Percentiles rank a stretch among this genome's conserved stretches.
These are phyloP conservation scores for Phalacrocorax carbo DNA, from an alignment of 2,113 vertebrate species.

Conservation along the genomic window DNA sequence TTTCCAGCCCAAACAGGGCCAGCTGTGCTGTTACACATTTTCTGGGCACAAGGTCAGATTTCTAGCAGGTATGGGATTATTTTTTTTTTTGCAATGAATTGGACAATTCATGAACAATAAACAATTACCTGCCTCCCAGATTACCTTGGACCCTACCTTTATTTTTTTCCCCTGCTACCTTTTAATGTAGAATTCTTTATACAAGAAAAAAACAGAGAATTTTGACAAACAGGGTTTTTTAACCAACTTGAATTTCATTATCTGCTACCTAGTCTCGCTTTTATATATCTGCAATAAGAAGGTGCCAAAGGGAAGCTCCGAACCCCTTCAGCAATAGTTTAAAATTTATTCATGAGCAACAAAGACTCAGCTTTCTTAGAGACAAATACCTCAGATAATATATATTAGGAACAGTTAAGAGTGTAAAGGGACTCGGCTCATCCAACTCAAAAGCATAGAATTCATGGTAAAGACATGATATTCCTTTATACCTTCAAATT, in stretches of 20 bases:
- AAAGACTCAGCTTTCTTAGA: not conserved
- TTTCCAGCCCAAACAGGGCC: conserved; percentile 36
- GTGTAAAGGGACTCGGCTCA: not conserved
- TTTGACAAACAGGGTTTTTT: not conserved
- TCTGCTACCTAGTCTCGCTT: not conserved
- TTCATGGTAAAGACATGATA: not conserved
- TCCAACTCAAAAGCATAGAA: not conserved
- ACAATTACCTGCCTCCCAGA: not conserved
- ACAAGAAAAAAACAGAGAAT: not conserved
- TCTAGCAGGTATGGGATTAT: not conserved
- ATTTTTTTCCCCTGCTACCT: not conserved
- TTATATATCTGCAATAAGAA: not conserved
- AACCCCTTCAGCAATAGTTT: not conserved
- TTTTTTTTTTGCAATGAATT: not conserved
- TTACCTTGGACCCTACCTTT: not conserved
- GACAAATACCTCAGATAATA: not conserved
- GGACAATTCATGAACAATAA: not conserved
- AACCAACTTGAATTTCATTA: not conserved
- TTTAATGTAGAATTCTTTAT: not conserved
- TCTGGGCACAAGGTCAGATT: conserved; percentile 44
- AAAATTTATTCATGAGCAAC: not conserved
- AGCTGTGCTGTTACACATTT: conserved; percentile 52
- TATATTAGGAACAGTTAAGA: conserved; percentile 28
- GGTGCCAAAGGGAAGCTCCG: not conserved
- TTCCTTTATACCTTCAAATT: conserved; percentile 50